Conservation (phyloP, 2,113 vertebrate genomes). For the Rhadina sibilatrix region DNA sequence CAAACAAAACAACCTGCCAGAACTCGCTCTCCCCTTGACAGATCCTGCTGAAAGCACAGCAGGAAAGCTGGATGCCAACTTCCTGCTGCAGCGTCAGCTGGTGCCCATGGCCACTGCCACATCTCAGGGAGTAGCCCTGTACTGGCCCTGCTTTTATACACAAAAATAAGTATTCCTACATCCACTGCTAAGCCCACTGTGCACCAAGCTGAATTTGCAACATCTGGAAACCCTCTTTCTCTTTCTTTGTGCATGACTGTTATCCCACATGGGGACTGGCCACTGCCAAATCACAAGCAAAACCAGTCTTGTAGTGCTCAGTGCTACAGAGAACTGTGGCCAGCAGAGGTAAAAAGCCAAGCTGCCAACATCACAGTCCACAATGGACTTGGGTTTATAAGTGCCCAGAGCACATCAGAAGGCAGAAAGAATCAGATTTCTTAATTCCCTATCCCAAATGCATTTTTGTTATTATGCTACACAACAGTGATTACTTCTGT, state of each 20-base stretch:
- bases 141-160: neutral
- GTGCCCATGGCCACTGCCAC: rapidly evolving
- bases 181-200: neutral
- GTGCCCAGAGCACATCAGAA: neutral
- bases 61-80: neutral
- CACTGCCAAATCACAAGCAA: neutral
- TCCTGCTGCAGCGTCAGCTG: neutral
- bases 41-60: neutral
- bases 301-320: neutral
- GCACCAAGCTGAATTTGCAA: neutral
- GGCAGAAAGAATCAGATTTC: neutral
- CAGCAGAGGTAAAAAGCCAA: neutral
- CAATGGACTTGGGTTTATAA: neutral
- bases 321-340: neutral
- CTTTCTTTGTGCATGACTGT: neutral
- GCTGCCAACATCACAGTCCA: neutral
- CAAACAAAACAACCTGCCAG: neutral
- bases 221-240: neutral
- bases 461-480: neutral
- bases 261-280: neutral
- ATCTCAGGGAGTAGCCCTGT: neutral
- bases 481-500: neutral
- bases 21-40: neutral
- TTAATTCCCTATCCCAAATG: neutral
- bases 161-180: neutral